Evolutionary conservation across 2,113 vertebrate genomes (phyloP).

Genomic region (Suncus etruscus): DNA sequence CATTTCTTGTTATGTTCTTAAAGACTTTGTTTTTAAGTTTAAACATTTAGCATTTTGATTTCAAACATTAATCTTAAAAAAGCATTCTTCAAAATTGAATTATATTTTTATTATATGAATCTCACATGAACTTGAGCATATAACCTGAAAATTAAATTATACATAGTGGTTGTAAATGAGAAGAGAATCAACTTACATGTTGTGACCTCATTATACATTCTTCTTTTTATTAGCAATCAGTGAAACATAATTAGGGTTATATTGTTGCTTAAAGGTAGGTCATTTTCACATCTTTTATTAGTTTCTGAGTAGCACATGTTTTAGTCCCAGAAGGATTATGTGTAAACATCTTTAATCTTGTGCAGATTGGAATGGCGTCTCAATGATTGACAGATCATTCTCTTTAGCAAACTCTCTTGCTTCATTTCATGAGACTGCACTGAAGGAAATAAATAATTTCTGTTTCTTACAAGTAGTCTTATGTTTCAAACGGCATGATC

Average conservation of each 20-base stretch:
- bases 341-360: not conserved
- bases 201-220: not conserved
- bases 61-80: not conserved
- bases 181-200: not conserved
- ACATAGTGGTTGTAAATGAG: not conserved
- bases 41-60: constrained; percentile 32
- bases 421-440: no score
- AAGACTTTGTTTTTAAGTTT: not conserved
- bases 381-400: no score
- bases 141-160: not conserved
- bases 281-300: constrained; percentile 34
- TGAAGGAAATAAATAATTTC: not conserved
- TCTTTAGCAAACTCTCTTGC: no score
- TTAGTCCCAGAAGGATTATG: not conserved
- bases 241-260: constrained; percentile 10
- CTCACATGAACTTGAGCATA: not conserved
- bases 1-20: constrained; percentile 23
- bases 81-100: not conserved
- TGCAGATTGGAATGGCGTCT: no score
- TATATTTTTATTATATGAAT: constrained; percentile 22
- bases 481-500: not conserved
- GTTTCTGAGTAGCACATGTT: not conserved
- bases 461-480: not conserved
- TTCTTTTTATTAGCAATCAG: constrained; percentile 10
- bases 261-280: not conserved